A percentile compares a stretch with the other conserved stretches of the same genome.
phyloP scores from a whole-genome alignment of 2,113 vertebrate species.

The Nesoenas mayeri region DNA sequence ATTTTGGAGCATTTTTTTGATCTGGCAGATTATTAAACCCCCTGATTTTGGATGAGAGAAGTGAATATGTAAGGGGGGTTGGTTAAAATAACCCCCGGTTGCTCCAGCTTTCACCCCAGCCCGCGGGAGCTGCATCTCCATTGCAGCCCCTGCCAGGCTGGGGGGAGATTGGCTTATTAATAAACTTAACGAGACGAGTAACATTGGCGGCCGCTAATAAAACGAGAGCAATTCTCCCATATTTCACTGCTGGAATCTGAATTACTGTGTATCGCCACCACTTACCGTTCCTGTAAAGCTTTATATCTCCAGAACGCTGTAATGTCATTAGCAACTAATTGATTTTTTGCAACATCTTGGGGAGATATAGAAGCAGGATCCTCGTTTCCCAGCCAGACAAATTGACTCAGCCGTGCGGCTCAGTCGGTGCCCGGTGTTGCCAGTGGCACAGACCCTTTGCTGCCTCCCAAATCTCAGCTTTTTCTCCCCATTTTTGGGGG shows the following conservation, averaged over 20 bases:
- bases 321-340: not conserved
- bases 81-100: not conserved
- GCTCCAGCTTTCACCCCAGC: not conserved
- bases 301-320: not conserved
- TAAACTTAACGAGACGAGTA: conserved; percentile 9
- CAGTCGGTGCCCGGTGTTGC: not conserved
- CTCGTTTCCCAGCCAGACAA: not conserved
- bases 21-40: not conserved
- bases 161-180: not conserved
- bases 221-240: not conserved
- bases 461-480: accelerated
- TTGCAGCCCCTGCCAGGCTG: not conserved
- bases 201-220: not conserved
- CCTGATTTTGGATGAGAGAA: not conserved
- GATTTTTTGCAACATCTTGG: not conserved
- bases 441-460: accelerated
- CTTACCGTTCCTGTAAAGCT: not conserved
- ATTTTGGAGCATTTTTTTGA: not conserved
- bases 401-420: not conserved
- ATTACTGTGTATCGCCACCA: not conserved
- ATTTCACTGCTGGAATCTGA: not conserved
- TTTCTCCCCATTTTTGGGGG: not conserved
- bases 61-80: too few relatives aligned
- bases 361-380: not conserved
- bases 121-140: not conserved